These are phyloP conservation scores for Molossus alvarezi DNA, from an alignment of 2,797 vertebrate species.

Conservation along the genomic window DNA sequence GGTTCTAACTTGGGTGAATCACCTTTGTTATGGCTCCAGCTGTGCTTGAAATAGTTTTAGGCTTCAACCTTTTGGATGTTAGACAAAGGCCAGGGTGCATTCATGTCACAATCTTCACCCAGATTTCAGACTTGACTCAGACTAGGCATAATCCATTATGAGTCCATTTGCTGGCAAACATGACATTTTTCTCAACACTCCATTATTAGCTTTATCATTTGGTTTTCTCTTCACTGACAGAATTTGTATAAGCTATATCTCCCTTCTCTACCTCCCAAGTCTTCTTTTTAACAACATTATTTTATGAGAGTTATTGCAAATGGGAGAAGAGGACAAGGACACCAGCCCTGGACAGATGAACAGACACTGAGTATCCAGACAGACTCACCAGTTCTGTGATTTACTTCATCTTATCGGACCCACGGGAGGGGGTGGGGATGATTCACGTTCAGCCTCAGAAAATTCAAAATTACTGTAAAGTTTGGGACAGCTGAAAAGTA, in stretches of 20 bases:
- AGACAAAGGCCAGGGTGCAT: background rate
- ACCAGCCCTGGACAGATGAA: background rate
- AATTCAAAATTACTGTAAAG: constrained; percentile 14
- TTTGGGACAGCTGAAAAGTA: background rate
- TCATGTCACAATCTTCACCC: background rate
- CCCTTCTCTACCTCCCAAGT: background rate
- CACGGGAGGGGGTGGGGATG: too few relatives aligned
- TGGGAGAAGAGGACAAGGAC: background rate
- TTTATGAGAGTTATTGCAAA: background rate
- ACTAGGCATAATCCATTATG: background rate
- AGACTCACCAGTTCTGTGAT: background rate
- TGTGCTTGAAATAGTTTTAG: background rate
- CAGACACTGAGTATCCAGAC: background rate
- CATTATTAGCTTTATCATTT: background rate
- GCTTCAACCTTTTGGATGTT: background rate
- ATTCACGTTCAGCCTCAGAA: background rate
- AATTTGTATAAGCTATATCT: background rate
- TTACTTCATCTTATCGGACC: background rate
- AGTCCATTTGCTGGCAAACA: background rate
- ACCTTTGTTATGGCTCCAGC: background rate
- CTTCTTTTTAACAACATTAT: background rate
- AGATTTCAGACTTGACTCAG: background rate
- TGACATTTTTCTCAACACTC: background rate
- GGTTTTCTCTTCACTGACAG: background rate
- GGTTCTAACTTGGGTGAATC: background rate